Evolutionary conservation across 2,113 vertebrate genomes (phyloP), one percentile per base, ranked within the genome.

Genomic region (Dromas ardeola): DNA sequence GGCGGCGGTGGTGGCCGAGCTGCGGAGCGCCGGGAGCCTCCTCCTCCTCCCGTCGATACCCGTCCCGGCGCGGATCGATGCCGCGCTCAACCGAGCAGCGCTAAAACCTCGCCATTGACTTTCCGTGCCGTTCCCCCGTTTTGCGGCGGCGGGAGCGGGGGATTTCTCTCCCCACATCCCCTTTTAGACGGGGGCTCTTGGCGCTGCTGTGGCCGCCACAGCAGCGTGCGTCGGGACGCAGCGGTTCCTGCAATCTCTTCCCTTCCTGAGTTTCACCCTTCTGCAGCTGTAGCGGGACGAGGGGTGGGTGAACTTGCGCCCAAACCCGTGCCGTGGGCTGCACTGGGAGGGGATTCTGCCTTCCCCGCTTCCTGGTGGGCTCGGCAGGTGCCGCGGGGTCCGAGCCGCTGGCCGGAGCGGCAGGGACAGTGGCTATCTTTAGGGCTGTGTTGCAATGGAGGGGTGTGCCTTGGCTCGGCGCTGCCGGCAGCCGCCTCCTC

Each of bases 391-490:
- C 71, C 1, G 4, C 1, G 4, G n/a, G 70, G 43, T 84, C n/a
- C 4, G 3, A 36, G 93, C 21, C 5, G n/a, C 43, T 20, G 62
- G 36, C 70, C 22, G 32, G 81, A 9, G 45, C 29, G 6, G 10
- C 27, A 4, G 27, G 78, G 65, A 22, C 67, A 20, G 78, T 3
- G 9, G 49, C 96, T 96, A 66, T 91, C 94, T 95, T 91, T 91
- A 90, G 92, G 95, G 81, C 81, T 63, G 90, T 84, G 92, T 85
- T 93, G 87, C 78, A 91, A 47, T 1, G 50, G 30, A 53, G 92
- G 93, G 90, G 38, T 93, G 87, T 93, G 94, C 94, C 94, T 95
- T 94, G 95, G 95, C 95, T 91, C 29, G 5, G 58, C 2, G 10
- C 84, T 86, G 77, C 36, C 5, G 6, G 72, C 81, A 34, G 36